Evolutionary conservation across 2,888 invertebrate genomes (phyloP).

Genomic region (Ichneumon xanthorius): DNA sequence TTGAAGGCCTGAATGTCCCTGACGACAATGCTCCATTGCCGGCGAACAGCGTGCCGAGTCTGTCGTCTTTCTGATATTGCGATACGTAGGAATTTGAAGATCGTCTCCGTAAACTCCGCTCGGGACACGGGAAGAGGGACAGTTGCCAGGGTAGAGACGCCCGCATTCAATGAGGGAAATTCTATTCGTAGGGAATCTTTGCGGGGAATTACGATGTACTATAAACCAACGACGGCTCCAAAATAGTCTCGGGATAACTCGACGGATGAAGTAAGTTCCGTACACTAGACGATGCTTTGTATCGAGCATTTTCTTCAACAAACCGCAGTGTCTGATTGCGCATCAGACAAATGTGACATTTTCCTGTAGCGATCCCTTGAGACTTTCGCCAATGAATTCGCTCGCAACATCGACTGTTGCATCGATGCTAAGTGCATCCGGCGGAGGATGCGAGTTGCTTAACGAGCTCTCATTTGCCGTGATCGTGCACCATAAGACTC

Average conservation of each 20-base stretch:
- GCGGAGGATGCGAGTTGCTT: slow-evolving; percentile 64
- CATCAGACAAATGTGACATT: background rate
- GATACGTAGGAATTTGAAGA: slow-evolving; percentile 77
- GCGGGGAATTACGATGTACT: background rate
- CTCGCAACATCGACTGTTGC: slow-evolving; percentile 50
- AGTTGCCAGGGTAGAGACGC: slow-evolving; percentile 11
- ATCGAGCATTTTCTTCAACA: too few species aligned
- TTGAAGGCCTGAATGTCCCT: slow-evolving; percentile 51
- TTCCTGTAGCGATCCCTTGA: background rate
- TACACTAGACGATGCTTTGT: background rate
- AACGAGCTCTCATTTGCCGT: slow-evolving; percentile 79
- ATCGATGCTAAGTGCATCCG: slow-evolving; percentile 44
- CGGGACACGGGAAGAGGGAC: slow-evolving; percentile 7
- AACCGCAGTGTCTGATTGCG: background rate
- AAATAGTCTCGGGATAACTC: background rate
- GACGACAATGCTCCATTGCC: slow-evolving; percentile 46
- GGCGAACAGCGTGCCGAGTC: slow-evolving; percentile 51
- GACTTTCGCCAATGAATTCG: slow-evolving; percentile 52
- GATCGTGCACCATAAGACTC: slow-evolving; percentile 78
- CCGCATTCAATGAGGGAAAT: slow-evolving; percentile 24
- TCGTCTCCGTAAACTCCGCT: slow-evolving; percentile 68
- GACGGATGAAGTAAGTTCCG: background rate
- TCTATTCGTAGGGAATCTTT: slow-evolving; percentile 37
- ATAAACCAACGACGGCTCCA: background rate
- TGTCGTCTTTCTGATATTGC: slow-evolving; percentile 73